These are phyloP conservation scores for Galemys pyrenaicus DNA, from an alignment of 2,113 vertebrate genomes.

Conservation along the genomic window DNA sequence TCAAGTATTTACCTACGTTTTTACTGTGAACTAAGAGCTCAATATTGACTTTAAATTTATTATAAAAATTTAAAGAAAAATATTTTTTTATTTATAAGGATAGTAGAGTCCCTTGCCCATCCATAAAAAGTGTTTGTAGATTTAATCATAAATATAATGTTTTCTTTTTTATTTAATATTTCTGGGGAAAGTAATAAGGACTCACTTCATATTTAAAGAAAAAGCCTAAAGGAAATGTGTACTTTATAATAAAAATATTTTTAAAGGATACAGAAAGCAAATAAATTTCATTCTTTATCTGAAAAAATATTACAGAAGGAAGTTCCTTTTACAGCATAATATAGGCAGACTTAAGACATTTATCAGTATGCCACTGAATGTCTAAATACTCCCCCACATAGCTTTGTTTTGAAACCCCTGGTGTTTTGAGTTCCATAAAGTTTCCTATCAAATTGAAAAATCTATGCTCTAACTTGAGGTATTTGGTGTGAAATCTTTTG, in stretches of 20 bases:
- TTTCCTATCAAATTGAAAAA: neutral
- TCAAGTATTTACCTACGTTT: constrained; percentile 7
- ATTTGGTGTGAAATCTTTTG: neutral
- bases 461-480: neutral
- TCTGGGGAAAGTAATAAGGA: neutral
- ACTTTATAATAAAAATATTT: constrained; percentile 15
- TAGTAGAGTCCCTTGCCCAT: constrained; percentile 44
- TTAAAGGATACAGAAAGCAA: constrained; percentile 1
- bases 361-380: neutral
- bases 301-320: constrained; percentile 22
- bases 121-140: neutral
- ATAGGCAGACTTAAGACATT: neutral
- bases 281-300: neutral
- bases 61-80: constrained; percentile 56
- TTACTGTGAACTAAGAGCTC: constrained; percentile 30
- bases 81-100: constrained; percentile 30
- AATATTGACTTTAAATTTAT: constrained; percentile 53
- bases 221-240: constrained; percentile 59
- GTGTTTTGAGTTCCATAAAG: neutral
- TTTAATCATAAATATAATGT: neutral
- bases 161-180: neutral
- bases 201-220: constrained; percentile 53
- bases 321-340: neutral
- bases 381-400: neutral
- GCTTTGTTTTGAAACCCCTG: neutral